Base-by-base conservation (phyloP, 2,113 vertebrate species). In the Setophaga petechia region DNA sequence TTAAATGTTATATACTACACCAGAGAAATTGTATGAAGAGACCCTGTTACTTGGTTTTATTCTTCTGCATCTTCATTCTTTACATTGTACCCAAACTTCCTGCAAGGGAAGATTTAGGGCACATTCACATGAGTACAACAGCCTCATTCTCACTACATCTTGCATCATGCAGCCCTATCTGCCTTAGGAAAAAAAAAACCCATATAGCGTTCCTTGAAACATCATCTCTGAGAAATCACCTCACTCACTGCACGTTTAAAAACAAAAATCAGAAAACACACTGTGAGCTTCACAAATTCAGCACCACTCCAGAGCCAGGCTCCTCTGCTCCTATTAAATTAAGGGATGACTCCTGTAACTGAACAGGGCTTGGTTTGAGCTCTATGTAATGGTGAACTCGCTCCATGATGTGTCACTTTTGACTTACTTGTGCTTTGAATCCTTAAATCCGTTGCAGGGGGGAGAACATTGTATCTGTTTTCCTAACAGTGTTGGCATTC, bases 301-400 rank as follows among this genome's bases (percentile, higher is more conserved):
- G 46, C 59, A 84, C 17, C n/a, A 2, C 27, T n/a, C 12, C 58
- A 66, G 49, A 74, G 15, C 13, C n/a, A 80, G 66, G 57, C 33
- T 76, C 41, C 59, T 89, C 51, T 0, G 2, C 28, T 89, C 28
- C 58, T 31, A 27, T 44, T 15, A 63, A 73, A 78, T 30, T 15
- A 39, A 23, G 35, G 20, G 46, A 28, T 52, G 58, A 47, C 52
- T 80, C 57, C 57, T 24, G 3, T 14, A 61, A 54, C 27, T 41
- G 51, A 61, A 16, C 3, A 79, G 28, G 35, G n/a, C 28, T 90
- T 63, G 43, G 19, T 28, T 44, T 76, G 78, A 79, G 43, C 43
- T 44, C 22, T 16, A 30, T 54, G 12, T 27, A 52, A 61, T 2
- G 19, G 73, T 2, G 1, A 63, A 31, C 13, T 81, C 0, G 0